Base-by-base conservation (phyloP, 2,113 vertebrate genomes). In the Condylura cristata region DNA sequence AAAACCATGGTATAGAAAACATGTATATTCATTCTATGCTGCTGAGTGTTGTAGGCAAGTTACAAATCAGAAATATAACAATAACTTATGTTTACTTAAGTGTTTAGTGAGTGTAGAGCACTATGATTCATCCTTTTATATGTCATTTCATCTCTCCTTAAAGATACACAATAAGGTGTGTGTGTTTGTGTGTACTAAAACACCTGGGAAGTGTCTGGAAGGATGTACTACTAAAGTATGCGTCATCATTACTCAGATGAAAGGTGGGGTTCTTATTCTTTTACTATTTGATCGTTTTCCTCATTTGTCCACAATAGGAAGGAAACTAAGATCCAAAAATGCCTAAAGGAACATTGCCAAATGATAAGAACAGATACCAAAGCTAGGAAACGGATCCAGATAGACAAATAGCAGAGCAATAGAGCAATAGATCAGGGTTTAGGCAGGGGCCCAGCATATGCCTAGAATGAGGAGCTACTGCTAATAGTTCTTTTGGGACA, bases 281-380 rank as follows among this genome's bases (percentile, higher is more conserved):
- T 95, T 86, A 61, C 53, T 70, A 96, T 93, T 82, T 34, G 32
- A 83, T 90, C 84, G 51, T 94, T 95, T 89, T 32, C 46, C 7
- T 95, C 48, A 53, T 74, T 93, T 95, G 95, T 79, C 56, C 95
- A 32, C 41, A 72, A 18, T 80, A 60, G 34, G 44, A 75, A 92
- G 78, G 46, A 96, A 92, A 26, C 18, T 39, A 65, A 75, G 51
- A 18, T 44, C 46, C 85, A 60, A 72, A 93, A 90, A 79, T 83
- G 58, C 80, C 81, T 70, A 95, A 92, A 88, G 71, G 32, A 94
- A 76, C 92, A 32, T 58, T 92, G 79, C 78, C 78, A 96, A 66
- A 86, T 92, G 89, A 89, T 96, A 97, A 91, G 58, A 70, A 94
- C 34, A 95, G 91, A 89, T 79, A 97, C 44, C 65, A 92, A 93